Evolutionary conservation across 2,113 vertebrate species (phyloP).

Genomic region (Eupsittula cactorum): DNA sequence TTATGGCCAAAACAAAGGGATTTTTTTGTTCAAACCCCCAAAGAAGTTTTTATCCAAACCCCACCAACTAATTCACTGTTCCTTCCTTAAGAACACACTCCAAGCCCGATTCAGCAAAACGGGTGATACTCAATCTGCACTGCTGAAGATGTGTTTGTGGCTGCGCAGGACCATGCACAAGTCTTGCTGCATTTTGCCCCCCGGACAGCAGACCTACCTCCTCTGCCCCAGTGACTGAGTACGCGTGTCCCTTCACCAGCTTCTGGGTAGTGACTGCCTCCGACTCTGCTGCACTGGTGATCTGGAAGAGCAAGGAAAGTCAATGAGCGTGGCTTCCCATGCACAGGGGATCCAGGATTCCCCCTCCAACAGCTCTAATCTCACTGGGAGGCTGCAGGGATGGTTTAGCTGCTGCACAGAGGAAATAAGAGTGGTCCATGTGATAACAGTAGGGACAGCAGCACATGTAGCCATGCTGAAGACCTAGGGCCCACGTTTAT

Average conservation of each 20-base stretch:
- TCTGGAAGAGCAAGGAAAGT: conserved; percentile 69
- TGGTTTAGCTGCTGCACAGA: neutral
- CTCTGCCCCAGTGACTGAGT: conserved; percentile 89
- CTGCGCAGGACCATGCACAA: neutral
- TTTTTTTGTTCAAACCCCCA: neutral
- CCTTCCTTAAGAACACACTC: neutral
- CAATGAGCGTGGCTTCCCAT: fast-evolving
- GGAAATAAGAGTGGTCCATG: neutral
- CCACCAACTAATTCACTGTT: neutral
- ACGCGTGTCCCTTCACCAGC: conserved; percentile 94
- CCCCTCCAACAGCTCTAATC: neutral
- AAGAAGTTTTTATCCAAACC: neutral
- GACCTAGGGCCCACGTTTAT: fast-evolving
- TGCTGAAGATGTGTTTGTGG: neutral
- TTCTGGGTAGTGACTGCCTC: conserved; percentile 92
- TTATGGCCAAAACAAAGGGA: fast-evolving
- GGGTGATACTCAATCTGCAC: no score
- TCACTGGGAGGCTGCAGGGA: neutral
- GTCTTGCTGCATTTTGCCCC: neutral
- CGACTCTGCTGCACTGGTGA: conserved; percentile 88
- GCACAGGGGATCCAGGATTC: neutral
- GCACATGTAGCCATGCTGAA: fast-evolving
- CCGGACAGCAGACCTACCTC: conserved; percentile 73
- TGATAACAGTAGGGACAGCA: neutral
- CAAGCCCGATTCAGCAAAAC: fast-evolving